Evolutionary conservation across 2,797 vertebrate genomes (phyloP), one percentile per base, ranked within the genome.

Genomic region (Sebastes flavidus): DNA sequence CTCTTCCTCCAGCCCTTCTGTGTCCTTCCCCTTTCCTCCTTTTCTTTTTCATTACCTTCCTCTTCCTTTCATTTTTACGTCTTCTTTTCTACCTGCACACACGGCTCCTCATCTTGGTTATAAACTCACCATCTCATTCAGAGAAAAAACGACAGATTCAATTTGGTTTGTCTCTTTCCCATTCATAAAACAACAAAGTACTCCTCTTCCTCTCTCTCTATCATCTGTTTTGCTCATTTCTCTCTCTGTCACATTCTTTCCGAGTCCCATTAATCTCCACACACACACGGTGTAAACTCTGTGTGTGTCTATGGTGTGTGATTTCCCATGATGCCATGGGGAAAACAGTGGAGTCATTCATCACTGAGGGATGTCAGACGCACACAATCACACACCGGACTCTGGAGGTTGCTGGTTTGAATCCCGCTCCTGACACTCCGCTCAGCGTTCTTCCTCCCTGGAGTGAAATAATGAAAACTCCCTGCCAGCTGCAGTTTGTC

Each of bases 161-260:
- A 34, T 79, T 80, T 83, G 68, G 16, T 77, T 75, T 61, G 58
- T 77, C 63, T 73, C 61, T 2, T 46, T 61, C 63, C 55, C 76
- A 75, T 91, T 89, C 81, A 81, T 59, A 75, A 67, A 84, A 61
- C 38, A 58, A 30, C 52, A 25, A 54, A 72, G 22, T 22, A 13
- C 71, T 84, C 65, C 6, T 82, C 80, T 68, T 24, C 62, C n/a
- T 49, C 56, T 32, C 46, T 79, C 84, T 92, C 78, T 66, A 74
- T 91, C 86, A 66, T 88, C 77, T 27, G 29, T 78, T 78, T 38
- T 49, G 70, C 76, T 89, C 88, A 85, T 91, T 91, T 79, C 88
- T 90, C 82, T 87, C 73, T 85, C 87, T 92, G 91, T 87, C 92
- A 86, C 87, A 30, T 83, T 68, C 75, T 78, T 75, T 77, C 80